A percentile compares a stretch with the other conserved stretches of the same genome.
phyloP scores from a whole-genome alignment of 2,113 vertebrate genomes.

The Corythoichthys intestinalis region DNA sequence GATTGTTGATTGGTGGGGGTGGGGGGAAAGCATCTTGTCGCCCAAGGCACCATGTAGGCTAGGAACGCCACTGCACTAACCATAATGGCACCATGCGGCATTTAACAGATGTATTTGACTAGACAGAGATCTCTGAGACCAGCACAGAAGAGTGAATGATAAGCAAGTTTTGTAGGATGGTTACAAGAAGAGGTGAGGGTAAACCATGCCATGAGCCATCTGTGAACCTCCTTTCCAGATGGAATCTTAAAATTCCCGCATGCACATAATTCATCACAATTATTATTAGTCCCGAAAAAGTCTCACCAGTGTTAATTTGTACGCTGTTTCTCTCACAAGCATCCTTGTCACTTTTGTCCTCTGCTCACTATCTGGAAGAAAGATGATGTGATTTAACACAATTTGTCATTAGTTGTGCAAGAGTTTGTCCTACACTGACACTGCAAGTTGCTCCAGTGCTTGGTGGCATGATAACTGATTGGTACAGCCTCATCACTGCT shows the following conservation, averaged over 20 bases:
- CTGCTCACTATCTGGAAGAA: constrained; percentile 24
- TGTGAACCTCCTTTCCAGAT: constrained; percentile 35
- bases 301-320: constrained; percentile 35
- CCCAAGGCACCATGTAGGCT: too few relatives aligned
- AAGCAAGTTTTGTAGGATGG: constrained; percentile 5
- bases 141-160: constrained; percentile 14
- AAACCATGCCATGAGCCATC: constrained; percentile 27
- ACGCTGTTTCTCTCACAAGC: constrained; percentile 8
- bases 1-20: too few relatives aligned
- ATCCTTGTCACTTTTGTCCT: constrained; percentile 5
- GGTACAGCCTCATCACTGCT: neutral
- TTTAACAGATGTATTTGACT: too few relatives aligned
- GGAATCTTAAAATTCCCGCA: constrained; percentile 26
- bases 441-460: neutral
- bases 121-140: neutral
- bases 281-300: constrained; percentile 48
- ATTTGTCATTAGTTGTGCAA: constrained; percentile 16
- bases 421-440: neutral
- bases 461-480: neutral
- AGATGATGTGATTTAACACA: constrained; percentile 21
- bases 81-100: too few relatives aligned
- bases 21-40: too few relatives aligned
- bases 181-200: constrained; percentile 6
- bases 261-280: constrained; percentile 57
- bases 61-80: too few relatives aligned